Percentiles rank a stretch among this genome's conserved stretches.
These are phyloP conservation scores for Heliconius himera DNA, from an alignment of 1,140 invertebrate species.

Conservation along the genomic window DNA sequence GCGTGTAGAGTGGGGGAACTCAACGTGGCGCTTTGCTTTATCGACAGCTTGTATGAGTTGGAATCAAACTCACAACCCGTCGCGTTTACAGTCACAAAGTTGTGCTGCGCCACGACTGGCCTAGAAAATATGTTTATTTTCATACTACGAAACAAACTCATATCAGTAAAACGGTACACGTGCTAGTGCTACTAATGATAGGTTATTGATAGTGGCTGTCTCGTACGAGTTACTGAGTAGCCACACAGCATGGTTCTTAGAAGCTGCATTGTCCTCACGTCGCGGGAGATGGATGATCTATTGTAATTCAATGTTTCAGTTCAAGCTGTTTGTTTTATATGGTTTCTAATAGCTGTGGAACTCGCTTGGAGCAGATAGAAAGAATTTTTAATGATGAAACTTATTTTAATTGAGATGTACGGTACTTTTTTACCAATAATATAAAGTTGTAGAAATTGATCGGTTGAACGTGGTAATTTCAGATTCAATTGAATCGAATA, in stretches of 20 bases:
- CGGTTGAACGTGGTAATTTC: no score
- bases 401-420: neutral
- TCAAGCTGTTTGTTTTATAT: neutral
- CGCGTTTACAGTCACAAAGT: no score
- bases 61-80: no score
- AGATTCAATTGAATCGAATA: no score
- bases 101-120: no score
- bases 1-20: no score
- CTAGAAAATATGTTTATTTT: no score
- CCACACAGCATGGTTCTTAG: neutral
- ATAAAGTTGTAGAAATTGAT: neutral
- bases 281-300: constrained; percentile 21
- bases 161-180: neutral
- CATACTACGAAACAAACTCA: neutral
- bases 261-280: neutral
- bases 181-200: neutral
- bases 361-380: neutral
- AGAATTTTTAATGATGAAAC: no score
- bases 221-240: neutral
- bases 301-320: constrained; percentile 10
- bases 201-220: constrained; percentile 10
- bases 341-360: neutral
- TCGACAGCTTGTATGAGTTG: no score
- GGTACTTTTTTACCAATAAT: neutral
- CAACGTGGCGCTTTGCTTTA: no score